These are phyloP conservation scores for Centropristis striata DNA, from an alignment of 2,113 vertebrate species.

Conservation along the genomic window DNA sequence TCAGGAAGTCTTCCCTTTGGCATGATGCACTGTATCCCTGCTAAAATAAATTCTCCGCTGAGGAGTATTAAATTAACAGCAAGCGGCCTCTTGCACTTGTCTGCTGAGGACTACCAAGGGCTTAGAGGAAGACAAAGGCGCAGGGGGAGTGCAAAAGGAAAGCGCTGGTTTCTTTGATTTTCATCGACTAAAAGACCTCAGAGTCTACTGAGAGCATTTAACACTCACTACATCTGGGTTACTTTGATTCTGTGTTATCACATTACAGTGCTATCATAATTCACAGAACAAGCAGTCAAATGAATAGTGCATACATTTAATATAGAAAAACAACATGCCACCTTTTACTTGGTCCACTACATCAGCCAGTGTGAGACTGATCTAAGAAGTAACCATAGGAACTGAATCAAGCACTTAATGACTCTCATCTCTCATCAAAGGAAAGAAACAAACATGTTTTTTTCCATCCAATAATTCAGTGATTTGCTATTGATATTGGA, in stretches of 20 bases:
- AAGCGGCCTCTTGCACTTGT: slow-evolving; percentile 66
- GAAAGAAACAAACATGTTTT: slow-evolving; percentile 3
- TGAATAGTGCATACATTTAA: slow-evolving; percentile 4
- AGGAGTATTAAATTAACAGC: slow-evolving; percentile 80
- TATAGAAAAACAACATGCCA: slow-evolving; percentile 16
- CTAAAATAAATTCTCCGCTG: slow-evolving; percentile 79
- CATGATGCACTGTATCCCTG: slow-evolving; percentile 70
- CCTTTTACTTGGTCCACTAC: slow-evolving; percentile 5
- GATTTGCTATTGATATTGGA: slow-evolving; percentile 48
- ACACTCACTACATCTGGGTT: slow-evolving; percentile 46
- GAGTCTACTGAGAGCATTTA: slow-evolving; percentile 57
- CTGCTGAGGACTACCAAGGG: slow-evolving; percentile 61
- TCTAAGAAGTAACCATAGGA: slow-evolving; percentile 47
- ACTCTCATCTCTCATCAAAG: slow-evolving; percentile 45
- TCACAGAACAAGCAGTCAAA: slow-evolving; percentile 2
- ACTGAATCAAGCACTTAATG: slow-evolving; percentile 46
- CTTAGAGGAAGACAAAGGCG: slow-evolving; percentile 71
- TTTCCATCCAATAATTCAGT: slow-evolving; percentile 24
- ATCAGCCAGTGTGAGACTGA: slow-evolving; percentile 14
- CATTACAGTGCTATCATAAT: slow-evolving; percentile 17
- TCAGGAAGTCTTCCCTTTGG: slow-evolving; percentile 79
- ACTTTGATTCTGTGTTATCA: slow-evolving; percentile 34
- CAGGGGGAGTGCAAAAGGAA: slow-evolving; percentile 55
- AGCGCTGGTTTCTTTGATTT: slow-evolving; percentile 64
- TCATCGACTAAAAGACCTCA: slow-evolving; percentile 39